A percentile compares a stretch with the other conserved stretches of the same genome.
Conservation (phyloP, 2,113 vertebrate species). For the Aspiorhynchus laticeps region DNA sequence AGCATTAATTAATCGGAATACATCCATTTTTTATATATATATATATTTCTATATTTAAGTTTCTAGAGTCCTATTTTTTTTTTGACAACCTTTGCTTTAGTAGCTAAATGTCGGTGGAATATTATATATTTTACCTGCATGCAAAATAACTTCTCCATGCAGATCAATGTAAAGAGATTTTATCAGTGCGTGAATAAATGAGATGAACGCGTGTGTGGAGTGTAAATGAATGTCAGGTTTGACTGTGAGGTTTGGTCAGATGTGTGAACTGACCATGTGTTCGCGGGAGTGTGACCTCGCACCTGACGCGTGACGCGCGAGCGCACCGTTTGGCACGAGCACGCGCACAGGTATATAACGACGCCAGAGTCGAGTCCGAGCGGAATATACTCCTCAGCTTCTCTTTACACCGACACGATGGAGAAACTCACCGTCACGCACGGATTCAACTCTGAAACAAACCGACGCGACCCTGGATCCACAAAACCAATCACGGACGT, state of each 20-base stretch:
- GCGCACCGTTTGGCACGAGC: constrained; percentile 72
- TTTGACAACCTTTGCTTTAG: no score
- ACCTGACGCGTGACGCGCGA: constrained; percentile 70
- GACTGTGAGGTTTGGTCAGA: not conserved
- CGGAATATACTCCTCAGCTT: constrained; percentile 4
- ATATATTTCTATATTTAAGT: no score
- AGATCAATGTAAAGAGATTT: no score
- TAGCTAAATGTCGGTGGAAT: no score
- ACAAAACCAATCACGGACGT: not conserved
- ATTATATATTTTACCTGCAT: no score
- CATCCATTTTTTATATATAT: no score
- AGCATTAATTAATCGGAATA: no score
- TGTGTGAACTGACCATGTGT: constrained; percentile 62
- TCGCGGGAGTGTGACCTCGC: constrained; percentile 72
- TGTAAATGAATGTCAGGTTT: no score
- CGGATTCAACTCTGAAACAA: constrained; percentile 35
- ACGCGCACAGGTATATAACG: constrained; percentile 64
- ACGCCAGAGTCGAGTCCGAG: constrained; percentile 13
- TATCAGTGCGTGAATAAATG: not conserved
- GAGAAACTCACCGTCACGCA: constrained; percentile 27
- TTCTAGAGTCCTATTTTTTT: no score
- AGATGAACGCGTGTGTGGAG: no score
- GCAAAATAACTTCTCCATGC: no score
- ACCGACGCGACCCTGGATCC: constrained; percentile 60
- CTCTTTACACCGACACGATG: constrained; percentile 55